phyloP scores from a whole-genome alignment of 2,113 vertebrate species.

The Petaurus breviceps region DNA sequence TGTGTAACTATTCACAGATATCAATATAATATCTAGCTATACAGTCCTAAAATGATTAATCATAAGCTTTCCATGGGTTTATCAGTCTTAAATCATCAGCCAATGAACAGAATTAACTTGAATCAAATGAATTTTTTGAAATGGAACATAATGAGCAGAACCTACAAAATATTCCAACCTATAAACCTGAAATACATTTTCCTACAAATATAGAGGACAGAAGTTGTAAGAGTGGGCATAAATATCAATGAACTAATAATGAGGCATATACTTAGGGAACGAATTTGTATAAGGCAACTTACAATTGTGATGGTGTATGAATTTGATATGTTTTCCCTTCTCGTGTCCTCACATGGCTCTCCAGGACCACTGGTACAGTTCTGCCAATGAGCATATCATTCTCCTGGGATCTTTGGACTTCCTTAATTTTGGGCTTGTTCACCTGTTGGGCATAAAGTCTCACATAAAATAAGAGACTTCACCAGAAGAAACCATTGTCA shows the following conservation, averaged over 20 bases:
- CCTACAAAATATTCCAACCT: neutral
- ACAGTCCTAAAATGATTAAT: too few relatives aligned
- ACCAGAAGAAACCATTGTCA: too few relatives aligned
- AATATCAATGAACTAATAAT: neutral
- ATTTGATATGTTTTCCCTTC: neutral
- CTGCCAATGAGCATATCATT: neutral
- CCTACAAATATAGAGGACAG: neutral
- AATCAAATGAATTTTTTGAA: neutral
- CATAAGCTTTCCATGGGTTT: neutral
- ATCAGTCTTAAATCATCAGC: neutral
- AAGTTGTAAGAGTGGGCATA: neutral
- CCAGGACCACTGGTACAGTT: neutral
- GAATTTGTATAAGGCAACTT: neutral
- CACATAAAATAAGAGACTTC: neutral
- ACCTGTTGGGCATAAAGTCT: neutral
- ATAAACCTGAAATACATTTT: neutral
- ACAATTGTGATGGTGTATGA: neutral
- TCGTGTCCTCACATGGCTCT: neutral
- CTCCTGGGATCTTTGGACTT: neutral
- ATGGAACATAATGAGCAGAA: neutral
- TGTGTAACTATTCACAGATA: neutral
- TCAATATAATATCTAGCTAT: neutral
- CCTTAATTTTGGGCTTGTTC: neutral
- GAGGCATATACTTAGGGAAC: neutral
- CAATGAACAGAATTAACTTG: neutral